Evolutionary conservation across 2,888 invertebrate genomes (phyloP).

Genomic region (Volucella bombylans): DNA sequence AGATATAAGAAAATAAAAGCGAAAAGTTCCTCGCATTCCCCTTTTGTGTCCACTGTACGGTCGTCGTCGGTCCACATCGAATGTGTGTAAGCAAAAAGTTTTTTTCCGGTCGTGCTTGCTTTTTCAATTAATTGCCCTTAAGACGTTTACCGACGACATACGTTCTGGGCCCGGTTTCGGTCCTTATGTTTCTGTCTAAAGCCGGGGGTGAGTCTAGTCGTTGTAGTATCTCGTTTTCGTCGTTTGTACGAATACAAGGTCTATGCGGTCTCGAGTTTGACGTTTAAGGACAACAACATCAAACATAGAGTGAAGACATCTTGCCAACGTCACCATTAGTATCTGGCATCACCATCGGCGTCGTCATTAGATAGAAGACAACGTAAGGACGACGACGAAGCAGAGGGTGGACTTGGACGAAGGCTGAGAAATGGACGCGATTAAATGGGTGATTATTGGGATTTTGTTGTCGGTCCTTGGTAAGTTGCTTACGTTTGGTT

Average conservation of each 20-base stretch:
- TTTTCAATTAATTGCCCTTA: slow-evolving; percentile 75
- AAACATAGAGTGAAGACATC: slow-evolving; percentile 47
- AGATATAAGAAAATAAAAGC: neutral
- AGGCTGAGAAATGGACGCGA: slow-evolving; percentile 72
- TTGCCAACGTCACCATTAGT: slow-evolving; percentile 34
- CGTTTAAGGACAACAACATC: slow-evolving; percentile 41
- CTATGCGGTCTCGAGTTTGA: slow-evolving; percentile 25
- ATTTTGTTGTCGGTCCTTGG: slow-evolving; percentile 73
- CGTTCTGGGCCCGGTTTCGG: slow-evolving; percentile 30
- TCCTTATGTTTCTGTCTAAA: slow-evolving; percentile 51
- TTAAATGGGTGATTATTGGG: slow-evolving; percentile 74
- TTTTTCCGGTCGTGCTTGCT: slow-evolving; percentile 74
- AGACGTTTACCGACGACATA: slow-evolving; percentile 70
- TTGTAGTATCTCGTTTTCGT: no score
- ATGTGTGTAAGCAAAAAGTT: slow-evolving; percentile 61
- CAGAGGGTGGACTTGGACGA: slow-evolving; percentile 38
- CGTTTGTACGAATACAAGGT: no score
- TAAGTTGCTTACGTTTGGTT: slow-evolving; percentile 73
- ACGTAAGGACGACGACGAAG: neutral
- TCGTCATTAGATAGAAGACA: slow-evolving; percentile 15
- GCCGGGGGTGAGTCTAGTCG: slow-evolving; percentile 45
- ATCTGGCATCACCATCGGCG: slow-evolving; percentile 30
- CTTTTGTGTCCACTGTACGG: neutral
- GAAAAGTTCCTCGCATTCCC: slow-evolving; percentile 5
- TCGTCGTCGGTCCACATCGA: slow-evolving; percentile 25